Percentiles rank a stretch among this genome's conserved stretches.
phyloP scores from a whole-genome alignment of 2,113 vertebrate species.

The Atractosteus spatula region DNA sequence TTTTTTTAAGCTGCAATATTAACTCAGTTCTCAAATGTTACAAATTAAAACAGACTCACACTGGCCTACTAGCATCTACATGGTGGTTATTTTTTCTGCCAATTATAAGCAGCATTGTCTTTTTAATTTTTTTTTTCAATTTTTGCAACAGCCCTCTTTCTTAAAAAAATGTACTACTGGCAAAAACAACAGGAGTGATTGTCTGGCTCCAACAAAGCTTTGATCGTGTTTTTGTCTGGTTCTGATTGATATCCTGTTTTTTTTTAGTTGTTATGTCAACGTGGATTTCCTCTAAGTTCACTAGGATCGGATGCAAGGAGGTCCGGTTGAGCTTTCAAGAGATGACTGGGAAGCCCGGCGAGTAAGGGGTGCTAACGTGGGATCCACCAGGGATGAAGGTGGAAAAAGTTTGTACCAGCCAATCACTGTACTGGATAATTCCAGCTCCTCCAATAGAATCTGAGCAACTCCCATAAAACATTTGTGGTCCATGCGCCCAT shows the following conservation, averaged over 20 bases:
- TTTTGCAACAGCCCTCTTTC: slow-evolving; percentile 35
- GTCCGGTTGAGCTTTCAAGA: slow-evolving; percentile 91
- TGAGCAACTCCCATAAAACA: slow-evolving; percentile 98
- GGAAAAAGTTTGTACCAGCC: slow-evolving; percentile 99
- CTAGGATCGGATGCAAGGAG: slow-evolving; percentile 89
- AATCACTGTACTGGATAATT: slow-evolving; percentile 95
- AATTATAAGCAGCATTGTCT: slow-evolving; percentile 61
- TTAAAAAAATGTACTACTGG: slow-evolving; percentile 58
- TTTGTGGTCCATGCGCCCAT: slow-evolving; percentile 98
- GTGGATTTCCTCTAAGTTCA: slow-evolving; percentile 62
- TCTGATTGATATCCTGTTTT: slow-evolving; percentile 75
- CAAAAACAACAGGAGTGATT: slow-evolving; percentile 84
- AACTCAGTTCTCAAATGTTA: slow-evolving; percentile 33
- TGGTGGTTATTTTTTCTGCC: slow-evolving; percentile 56
- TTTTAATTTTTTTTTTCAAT: slow-evolving; percentile 11
- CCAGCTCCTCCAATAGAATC: slow-evolving; percentile 93
- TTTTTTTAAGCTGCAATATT: slow-evolving; percentile 27
- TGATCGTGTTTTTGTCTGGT: slow-evolving; percentile 73
- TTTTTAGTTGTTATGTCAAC: slow-evolving; percentile 45
- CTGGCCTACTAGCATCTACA: slow-evolving; percentile 33
- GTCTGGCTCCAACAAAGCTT: slow-evolving; percentile 93
- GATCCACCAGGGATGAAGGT: slow-evolving; percentile 93
- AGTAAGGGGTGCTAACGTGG: slow-evolving; percentile 89
- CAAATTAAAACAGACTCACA: slow-evolving; percentile 56
- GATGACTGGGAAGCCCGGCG: slow-evolving; percentile 94